Evolutionary conservation across 1,140 invertebrate species (phyloP).

Genomic region (Chionoecetes opilio): DNA sequence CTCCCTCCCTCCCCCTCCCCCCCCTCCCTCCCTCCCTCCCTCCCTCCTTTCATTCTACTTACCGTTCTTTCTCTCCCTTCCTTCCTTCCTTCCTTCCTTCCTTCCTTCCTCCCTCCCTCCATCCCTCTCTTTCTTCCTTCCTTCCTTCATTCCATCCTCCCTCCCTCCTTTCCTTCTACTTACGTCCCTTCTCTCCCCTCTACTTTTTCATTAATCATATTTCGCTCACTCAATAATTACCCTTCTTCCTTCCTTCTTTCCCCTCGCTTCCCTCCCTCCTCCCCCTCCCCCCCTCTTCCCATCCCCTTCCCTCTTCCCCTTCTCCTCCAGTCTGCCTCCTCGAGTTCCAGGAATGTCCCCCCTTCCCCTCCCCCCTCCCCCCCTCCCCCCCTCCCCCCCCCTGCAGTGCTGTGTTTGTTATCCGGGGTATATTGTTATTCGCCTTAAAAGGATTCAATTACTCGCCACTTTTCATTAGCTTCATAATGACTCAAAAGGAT

Average conservation of each 20-base stretch:
- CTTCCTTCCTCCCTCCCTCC: not conserved
- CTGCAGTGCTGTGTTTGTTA: not conserved
- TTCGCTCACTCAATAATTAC: not conserved
- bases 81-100: not conserved
- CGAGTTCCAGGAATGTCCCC: not conserved
- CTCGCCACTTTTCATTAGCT: constrained; percentile 18
- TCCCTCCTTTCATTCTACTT: not conserved
- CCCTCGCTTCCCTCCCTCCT: not conserved
- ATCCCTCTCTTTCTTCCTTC: not conserved
- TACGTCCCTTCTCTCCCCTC: not conserved
- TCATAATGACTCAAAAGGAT: not conserved
- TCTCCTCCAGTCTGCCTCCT: not conserved
- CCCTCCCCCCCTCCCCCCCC: not conserved
- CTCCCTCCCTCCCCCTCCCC: not conserved
- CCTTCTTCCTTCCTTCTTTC: not conserved
- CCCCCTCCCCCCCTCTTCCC: constrained; percentile 34
- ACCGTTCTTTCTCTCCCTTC: not conserved
- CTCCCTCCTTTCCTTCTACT: not conserved
- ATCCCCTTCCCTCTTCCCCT: not conserved
- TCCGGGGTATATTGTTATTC: constrained; percentile 7
- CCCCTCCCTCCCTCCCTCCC: not conserved
- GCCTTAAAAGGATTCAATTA: constrained; percentile 17
- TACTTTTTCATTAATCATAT: not conserved
- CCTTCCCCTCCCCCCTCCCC: not conserved
- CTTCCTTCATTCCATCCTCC: not conserved